A percentile compares a stretch with the other conserved stretches of the same genome.
Conservation (phyloP, 2,888 invertebrate genomes). For the Polydrusus cervinus region DNA sequence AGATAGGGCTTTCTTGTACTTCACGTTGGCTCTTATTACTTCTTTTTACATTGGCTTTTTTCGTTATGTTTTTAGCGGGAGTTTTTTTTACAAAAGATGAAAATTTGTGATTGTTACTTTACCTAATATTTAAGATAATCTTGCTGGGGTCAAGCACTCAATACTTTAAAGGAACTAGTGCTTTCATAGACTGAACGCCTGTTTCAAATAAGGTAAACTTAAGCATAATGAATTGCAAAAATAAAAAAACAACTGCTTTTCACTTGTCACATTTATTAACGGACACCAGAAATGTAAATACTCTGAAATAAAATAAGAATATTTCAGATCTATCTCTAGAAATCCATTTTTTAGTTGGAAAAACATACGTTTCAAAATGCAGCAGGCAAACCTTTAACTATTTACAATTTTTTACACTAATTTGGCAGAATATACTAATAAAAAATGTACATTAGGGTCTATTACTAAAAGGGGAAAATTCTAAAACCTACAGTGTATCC, state of each 20-base stretch:
- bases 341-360: constrained; percentile 39
- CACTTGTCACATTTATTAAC: constrained; percentile 47
- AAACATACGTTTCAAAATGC: constrained; percentile 35
- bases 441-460: constrained; percentile 56
- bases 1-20: no score
- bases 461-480: constrained; percentile 28
- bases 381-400: constrained; percentile 55
- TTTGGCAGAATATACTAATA: constrained; percentile 61
- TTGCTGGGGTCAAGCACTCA: no score
- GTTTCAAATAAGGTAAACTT: no score
- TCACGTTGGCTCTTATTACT: no score
- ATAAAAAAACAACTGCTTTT: not conserved
- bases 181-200: no score
- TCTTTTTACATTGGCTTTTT: no score
- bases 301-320: constrained; percentile 31
- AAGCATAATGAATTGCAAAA: no score
- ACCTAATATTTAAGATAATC: no score
- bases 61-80: no score
- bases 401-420: constrained; percentile 65
- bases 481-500: constrained; percentile 23
- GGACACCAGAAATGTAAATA: constrained; percentile 44
- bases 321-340: constrained; percentile 39
- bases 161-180: no score
- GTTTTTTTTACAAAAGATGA: no score
- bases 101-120: no score